phyloP scores from a whole-genome alignment of 2,113 vertebrate species.

The Hypanus sabinus region DNA sequence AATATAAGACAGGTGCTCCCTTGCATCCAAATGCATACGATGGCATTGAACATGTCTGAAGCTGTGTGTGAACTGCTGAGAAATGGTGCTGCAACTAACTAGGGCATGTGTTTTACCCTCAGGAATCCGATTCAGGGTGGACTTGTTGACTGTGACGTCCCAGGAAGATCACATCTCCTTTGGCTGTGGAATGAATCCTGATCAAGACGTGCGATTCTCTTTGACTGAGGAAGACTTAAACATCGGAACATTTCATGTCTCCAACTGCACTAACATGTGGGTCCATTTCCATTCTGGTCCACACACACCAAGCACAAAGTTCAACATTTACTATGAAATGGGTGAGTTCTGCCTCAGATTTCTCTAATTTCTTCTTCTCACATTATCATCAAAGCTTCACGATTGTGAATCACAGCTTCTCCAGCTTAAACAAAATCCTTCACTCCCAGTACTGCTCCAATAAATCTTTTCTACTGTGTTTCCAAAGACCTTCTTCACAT shows the following conservation, averaged over 20 bases:
- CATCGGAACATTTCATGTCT: not conserved
- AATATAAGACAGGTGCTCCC: not conserved
- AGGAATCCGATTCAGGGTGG: slow-evolving; percentile 4
- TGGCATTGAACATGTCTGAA: not conserved
- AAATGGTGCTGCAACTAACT: not conserved
- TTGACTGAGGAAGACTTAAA: not conserved
- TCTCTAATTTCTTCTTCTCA: not conserved
- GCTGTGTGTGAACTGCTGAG: not conserved
- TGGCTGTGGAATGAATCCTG: slow-evolving; percentile 27
- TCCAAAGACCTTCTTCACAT: not conserved
- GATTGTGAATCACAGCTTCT: too few species aligned
- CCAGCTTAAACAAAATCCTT: too few species aligned
- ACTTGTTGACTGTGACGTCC: not conserved
- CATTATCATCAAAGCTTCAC: too few species aligned
- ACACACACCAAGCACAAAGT: not conserved
- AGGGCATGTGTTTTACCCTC: not conserved
- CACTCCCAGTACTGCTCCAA: too few species aligned
- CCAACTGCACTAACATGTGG: not conserved
- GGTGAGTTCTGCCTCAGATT: not conserved
- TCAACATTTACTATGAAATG: slow-evolving; percentile 33
- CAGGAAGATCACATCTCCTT: slow-evolving; percentile 20
- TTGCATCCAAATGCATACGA: not conserved
- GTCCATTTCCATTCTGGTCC: not conserved
- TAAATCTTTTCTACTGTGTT: too few species aligned
- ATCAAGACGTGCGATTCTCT: not conserved